A percentile compares a stretch with the other conserved stretches of the same genome.
Evolutionary conservation across 2,797 vertebrate genomes (phyloP).

Genomic region (Echeneis naucrates): DNA sequence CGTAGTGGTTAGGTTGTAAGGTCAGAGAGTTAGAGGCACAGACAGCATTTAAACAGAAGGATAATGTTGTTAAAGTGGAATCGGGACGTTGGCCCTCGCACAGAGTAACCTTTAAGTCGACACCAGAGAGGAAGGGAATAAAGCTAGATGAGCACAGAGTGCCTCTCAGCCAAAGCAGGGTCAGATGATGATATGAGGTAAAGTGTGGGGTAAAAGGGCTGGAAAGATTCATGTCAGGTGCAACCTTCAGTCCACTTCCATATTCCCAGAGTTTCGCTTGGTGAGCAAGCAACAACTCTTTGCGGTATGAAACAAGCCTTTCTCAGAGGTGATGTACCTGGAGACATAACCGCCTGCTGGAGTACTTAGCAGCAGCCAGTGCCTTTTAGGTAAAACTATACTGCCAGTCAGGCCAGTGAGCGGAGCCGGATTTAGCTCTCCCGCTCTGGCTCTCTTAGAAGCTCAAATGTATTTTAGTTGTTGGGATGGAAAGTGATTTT

Average conservation of each 20-base stretch:
- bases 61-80: not conserved
- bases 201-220: not conserved
- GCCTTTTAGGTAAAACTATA: constrained; percentile 47
- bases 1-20: not conserved
- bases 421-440: constrained; percentile 34
- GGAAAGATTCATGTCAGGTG: not conserved
- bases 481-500: not conserved
- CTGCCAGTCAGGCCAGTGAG: constrained; percentile 28
- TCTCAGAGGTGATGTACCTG: constrained; percentile 9
- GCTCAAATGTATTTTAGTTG: constrained; percentile 12
- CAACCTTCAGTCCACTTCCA: constrained; percentile 1
- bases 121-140: not conserved
- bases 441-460: not conserved
- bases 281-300: not conserved
- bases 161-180: not conserved
- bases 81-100: too few species aligned
- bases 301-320: constrained; percentile 28
- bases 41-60: too few species aligned
- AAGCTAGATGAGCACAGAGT: not conserved
- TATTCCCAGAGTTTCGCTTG: not conserved
- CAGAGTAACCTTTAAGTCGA: not conserved
- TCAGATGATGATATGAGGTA: constrained; percentile 1
- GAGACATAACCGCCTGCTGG: constrained; percentile 17
- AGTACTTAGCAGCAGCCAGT: constrained; percentile 33
- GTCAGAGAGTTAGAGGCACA: not conserved